Base-by-base conservation (phyloP, 2,797 vertebrate species). In the Sebastiscus albofasciatus region DNA sequence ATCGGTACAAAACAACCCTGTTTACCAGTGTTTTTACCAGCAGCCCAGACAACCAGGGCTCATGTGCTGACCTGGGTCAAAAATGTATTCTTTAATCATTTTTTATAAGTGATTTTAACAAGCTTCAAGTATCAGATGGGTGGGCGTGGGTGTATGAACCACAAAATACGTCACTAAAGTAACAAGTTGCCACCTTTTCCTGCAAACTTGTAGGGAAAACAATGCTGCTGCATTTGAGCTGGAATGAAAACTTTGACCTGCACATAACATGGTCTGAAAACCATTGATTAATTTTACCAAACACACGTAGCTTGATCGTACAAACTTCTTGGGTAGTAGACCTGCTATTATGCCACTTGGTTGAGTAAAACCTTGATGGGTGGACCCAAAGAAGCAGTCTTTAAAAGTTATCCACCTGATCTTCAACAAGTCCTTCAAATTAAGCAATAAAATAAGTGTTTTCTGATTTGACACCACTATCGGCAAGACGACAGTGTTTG, bases 51-150 rank as follows among this genome's bases (percentile, higher is more conserved):
- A 71, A 8, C 18, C 52, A 11, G 66, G 46, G 24, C n/a, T 72
- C 33, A 22, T 33, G 4, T 58, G 56, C 78, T 64, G 72, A 78
- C 67, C 75, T 54, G 82, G 86, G 72, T 83, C 73, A 52, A 80
- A 59, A 77, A 72, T 54, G 52, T 1, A 1, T 0, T 46, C 42
- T 6, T n/a, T 0, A 65, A 0, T 75, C 29, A 36, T 64, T 82
- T 82, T 60, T 54, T n/a, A 20, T 13, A 29, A 42, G 0, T 22
- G 10, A 67, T 60, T 74, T 79, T 18, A 64, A 81, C 26, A 22
- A 34, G 49, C 14, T 72, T 36, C 2, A 73, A 71, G 72, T 66
- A 77, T 71, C 69, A 72, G 59, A 86, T 71, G 79, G 73, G 72
- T 83, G 83, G 49, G 60, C 55, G n/a, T 73, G 59, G 67, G 6